A percentile compares a stretch with the other conserved stretches of the same genome.
phyloP scores from a whole-genome alignment of 2,797 vertebrate genomes.

The Coccyzus lansbergi region DNA sequence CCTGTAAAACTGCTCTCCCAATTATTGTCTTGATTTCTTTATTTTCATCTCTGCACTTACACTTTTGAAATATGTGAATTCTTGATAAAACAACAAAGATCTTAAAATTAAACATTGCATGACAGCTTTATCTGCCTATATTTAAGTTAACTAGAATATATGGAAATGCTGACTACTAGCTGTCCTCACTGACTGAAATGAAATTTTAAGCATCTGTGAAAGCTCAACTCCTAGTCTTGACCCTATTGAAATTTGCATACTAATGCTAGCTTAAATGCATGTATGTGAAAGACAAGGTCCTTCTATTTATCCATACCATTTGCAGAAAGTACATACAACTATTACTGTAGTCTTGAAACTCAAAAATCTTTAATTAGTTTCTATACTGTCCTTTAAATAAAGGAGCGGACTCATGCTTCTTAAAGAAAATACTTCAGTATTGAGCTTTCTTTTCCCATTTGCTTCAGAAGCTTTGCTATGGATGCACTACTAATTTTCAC shows the following conservation, averaged over 20 bases:
- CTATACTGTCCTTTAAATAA: not conserved
- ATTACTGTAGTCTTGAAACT: not conserved
- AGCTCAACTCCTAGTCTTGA: not conserved
- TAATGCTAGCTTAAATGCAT: not conserved
- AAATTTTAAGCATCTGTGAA: not conserved
- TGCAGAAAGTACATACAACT: not conserved
- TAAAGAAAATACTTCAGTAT: not conserved
- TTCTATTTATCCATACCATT: not conserved
- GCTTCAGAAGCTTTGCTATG: not conserved
- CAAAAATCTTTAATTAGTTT: not conserved
- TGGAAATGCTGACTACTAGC: not conserved
- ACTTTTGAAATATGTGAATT: not conserved
- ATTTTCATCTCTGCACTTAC: not conserved
- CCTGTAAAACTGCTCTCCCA: not conserved
- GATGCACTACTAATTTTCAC: not conserved
- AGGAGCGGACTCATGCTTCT: not conserved
- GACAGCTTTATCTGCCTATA: not conserved
- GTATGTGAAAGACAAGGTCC: not conserved
- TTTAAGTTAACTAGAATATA: not conserved
- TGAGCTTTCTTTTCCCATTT: not conserved
- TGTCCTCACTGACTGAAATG: not conserved
- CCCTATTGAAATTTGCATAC: not conserved
- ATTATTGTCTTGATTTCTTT: not conserved
- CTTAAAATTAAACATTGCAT: not conserved
- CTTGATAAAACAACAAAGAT: not conserved